phyloP scores from a whole-genome alignment of 2,888 invertebrate genomes.

The Argyra leucocephala region DNA sequence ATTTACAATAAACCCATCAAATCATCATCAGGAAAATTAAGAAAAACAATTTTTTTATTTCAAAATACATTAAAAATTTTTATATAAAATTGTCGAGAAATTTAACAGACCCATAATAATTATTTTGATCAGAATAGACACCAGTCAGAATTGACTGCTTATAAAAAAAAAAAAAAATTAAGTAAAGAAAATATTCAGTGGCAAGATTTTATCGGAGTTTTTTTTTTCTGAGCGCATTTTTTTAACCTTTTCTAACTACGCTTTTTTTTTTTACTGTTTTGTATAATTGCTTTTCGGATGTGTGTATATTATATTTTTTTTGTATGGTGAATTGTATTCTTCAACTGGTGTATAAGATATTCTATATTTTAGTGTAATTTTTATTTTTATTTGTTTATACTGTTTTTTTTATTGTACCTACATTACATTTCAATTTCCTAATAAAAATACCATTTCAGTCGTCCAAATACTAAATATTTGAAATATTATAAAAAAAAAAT shows the following conservation, averaged over 20 bases:
- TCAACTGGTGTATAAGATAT: too few relatives aligned
- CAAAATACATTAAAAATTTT: not conserved
- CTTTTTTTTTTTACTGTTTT: too few relatives aligned
- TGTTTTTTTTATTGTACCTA: not conserved
- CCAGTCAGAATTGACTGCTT: not conserved
- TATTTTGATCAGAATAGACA: not conserved
- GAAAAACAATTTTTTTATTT: not conserved
- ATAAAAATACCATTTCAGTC: not conserved
- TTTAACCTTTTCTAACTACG: too few relatives aligned
- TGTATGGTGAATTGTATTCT: too few relatives aligned
- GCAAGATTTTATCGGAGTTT: not conserved
- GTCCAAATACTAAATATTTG: not conserved
- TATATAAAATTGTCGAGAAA: not conserved
- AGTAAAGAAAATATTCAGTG: not conserved
- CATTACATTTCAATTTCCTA: not conserved
- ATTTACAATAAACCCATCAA: not conserved
- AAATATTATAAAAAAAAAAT: not conserved
- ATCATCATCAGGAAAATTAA: not conserved
- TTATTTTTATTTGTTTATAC: not conserved
- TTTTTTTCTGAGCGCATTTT: not conserved
- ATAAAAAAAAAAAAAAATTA: not conserved
- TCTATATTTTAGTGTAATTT: not conserved
- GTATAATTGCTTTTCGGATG: too few relatives aligned
- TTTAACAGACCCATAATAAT: not conserved
- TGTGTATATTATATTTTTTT: too few relatives aligned